Conservation (phyloP, 2,797 vertebrate genomes). For the Molothrus ater region DNA sequence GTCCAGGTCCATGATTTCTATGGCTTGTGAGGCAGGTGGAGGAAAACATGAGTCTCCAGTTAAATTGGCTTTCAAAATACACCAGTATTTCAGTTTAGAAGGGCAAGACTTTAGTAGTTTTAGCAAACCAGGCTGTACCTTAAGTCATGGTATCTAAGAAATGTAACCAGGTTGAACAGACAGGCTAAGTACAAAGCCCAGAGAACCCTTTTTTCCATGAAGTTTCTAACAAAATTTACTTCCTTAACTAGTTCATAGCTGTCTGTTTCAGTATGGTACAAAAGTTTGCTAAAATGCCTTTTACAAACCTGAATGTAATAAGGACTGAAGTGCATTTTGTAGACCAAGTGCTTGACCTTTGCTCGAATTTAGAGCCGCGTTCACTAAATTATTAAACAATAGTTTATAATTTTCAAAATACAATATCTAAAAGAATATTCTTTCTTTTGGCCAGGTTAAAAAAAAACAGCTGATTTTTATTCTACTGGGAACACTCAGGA, state of each 20-base stretch:
- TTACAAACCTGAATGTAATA: not conserved
- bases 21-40: not conserved
- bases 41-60: not conserved
- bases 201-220: not conserved
- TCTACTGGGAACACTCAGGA: not conserved
- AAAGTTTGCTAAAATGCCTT: not conserved
- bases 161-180: not conserved
- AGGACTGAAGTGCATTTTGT: not conserved
- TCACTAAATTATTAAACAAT: not conserved
- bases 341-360: not conserved
- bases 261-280: not conserved
- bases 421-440: not conserved
- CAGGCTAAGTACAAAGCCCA: not conserved
- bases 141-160: not conserved
- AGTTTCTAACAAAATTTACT: not conserved
- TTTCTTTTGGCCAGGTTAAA: not conserved
- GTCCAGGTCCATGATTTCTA: not conserved
- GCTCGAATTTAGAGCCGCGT: fast-evolving
- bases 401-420: not conserved
- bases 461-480: not conserved
- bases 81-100: not conserved
- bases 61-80: not conserved
- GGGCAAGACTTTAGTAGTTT: not conserved
- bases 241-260: not conserved
- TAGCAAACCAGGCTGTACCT: not conserved